Base-by-base conservation (phyloP, 2,113 vertebrate genomes). In the Cheirogaleus medius region DNA sequence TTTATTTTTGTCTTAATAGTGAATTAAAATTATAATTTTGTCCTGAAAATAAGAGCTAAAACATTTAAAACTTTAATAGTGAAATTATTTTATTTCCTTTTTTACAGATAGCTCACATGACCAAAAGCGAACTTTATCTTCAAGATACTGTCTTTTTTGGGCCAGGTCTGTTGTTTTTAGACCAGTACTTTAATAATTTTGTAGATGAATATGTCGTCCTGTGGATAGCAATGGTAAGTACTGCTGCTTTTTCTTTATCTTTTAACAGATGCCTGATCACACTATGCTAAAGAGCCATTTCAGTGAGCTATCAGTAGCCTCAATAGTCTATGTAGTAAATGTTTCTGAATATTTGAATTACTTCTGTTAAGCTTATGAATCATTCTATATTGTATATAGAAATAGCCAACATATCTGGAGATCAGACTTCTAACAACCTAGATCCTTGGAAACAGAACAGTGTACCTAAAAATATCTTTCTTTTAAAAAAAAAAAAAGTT, bases 181-280 rank as follows among this genome's bases (percentile, higher is more conserved):
- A 99, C 98, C 99, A 99, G 96, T 99, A 99, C 97, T 99, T 99
- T 98, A 99, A 99, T 98, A 99, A 99, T 98, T 99, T 99, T 95
- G 90, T 99, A 85, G 99, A 99, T 39, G 99, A 99, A 98, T 98
- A 99, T 97, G 96, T 99, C 93, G 99, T 99, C 97, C 99, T 99
- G 3, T 99, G 99, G 99, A 98, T 99, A 95, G 99, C 99, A 91
- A 71, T 99, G 99, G 99, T 99, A 98, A 99, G 98, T 97, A 71
- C 73, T 92, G n/a, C 23, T 82, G 66, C 25, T 47, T 95, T 89
- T 92, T 94, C 47, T 88, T 84, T 87, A 69, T 32, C 77, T 84
- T 83, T 71, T 64, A 97, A 87, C 47, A 82, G n/a, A 71, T 92
- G 23, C 63, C 32, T 78, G 49, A 87, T 84, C 81, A 87, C 11